These are phyloP conservation scores for Gymnothorax javanicus DNA, from an alignment of 2,797 vertebrate species.

Conservation along the genomic window DNA sequence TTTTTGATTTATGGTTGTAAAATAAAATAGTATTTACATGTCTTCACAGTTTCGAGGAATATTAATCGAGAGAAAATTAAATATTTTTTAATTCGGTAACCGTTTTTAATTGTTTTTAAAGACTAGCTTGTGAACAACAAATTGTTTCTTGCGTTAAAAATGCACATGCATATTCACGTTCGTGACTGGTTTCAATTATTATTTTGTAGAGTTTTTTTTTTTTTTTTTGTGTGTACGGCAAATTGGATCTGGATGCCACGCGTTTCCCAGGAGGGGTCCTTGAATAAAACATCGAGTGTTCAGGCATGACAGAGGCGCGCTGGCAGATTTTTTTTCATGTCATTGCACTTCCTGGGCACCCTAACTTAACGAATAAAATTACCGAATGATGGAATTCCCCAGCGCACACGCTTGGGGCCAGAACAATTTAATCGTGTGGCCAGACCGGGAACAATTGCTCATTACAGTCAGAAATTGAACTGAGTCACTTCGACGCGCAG, in stretches of 20 bases:
- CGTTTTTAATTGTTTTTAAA: background rate
- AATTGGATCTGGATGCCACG: constrained; percentile 1
- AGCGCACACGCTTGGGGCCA: background rate
- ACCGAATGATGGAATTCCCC: constrained; percentile 25
- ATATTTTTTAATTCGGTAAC: background rate
- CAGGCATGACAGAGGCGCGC: background rate
- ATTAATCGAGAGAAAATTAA: background rate
- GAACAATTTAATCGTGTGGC: constrained; percentile 30
- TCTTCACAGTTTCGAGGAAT: background rate
- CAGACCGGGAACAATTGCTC: constrained; percentile 38
- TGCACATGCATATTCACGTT: constrained; percentile 1
- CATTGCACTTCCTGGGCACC: too few species aligned
- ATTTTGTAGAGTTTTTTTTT: background rate
- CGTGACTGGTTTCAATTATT: constrained; percentile 8
- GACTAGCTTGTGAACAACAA: background rate
- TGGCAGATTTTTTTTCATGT: too few species aligned
- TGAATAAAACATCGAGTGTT: constrained; percentile 8
- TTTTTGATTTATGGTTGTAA: background rate
- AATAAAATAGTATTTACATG: background rate
- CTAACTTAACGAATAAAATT: constrained; percentile 1
- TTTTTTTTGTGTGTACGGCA: constrained; percentile 1
- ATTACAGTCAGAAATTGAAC: constrained; percentile 39
- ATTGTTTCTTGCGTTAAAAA: background rate
- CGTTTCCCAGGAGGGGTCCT: background rate
- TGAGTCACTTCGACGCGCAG: constrained; percentile 40